phyloP scores from a whole-genome alignment of 2,888 invertebrate species.

The Hecatera dysodea region DNA sequence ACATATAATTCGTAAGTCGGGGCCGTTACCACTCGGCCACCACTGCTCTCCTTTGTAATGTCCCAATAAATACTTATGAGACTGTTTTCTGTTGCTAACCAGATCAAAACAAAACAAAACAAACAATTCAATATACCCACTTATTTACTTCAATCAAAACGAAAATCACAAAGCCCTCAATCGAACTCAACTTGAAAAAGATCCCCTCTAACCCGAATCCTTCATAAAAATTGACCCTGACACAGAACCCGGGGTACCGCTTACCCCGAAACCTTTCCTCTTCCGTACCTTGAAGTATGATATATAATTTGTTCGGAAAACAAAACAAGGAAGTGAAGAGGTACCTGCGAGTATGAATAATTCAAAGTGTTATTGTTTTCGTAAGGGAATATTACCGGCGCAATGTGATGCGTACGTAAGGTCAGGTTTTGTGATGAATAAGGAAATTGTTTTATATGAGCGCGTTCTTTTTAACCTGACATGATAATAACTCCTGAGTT shows the following conservation, averaged over 20 bases:
- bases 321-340: slow-evolving; percentile 48
- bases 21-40: no score
- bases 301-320: slow-evolving; percentile 44
- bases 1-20: no score
- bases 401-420: slow-evolving; percentile 28
- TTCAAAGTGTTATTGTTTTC: slow-evolving; percentile 49
- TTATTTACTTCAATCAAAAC: slow-evolving; percentile 39
- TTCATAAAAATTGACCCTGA: slow-evolving; percentile 51
- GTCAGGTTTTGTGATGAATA: slow-evolving; percentile 46
- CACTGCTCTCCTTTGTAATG: no score
- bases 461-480: slow-evolving; percentile 12
- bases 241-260: slow-evolving; percentile 37
- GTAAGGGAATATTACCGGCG: slow-evolving; percentile 18
- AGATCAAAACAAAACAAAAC: slow-evolving; percentile 10
- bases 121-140: slow-evolving; percentile 21
- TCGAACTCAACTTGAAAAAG: slow-evolving; percentile 46
- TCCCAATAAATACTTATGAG: no score
- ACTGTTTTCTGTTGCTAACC: slow-evolving; percentile 7
- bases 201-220: slow-evolving; percentile 29
- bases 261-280: slow-evolving; percentile 26
- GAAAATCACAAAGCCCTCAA: slow-evolving; percentile 34
- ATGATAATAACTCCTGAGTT: background rate
- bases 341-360: slow-evolving; percentile 50
- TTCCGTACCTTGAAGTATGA: slow-evolving; percentile 34
- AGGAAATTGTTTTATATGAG: slow-evolving; percentile 14